phyloP scores from a whole-genome alignment of 2,113 vertebrate species.

The Anarhynchus alexandrinus region DNA sequence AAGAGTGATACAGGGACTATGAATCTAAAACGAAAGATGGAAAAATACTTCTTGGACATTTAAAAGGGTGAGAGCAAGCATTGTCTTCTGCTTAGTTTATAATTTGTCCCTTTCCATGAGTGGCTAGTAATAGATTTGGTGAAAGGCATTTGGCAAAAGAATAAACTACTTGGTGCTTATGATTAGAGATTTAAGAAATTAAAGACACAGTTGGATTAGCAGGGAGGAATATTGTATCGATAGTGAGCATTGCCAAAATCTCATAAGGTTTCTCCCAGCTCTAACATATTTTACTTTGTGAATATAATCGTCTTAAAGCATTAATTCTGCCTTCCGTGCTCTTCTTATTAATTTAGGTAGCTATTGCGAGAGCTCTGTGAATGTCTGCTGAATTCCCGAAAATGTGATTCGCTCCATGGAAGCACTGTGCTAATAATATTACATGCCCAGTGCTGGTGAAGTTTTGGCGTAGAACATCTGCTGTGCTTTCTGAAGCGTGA shows the following conservation, averaged over 20 bases:
- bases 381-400: background rate
- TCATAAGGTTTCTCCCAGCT: background rate
- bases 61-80: background rate
- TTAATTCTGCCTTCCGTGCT: conserved; percentile 30
- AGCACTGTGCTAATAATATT: conserved; percentile 34
- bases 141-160: background rate
- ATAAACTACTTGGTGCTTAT: background rate
- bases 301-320: conserved; percentile 29
- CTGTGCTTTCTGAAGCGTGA: background rate
- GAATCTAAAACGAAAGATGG: background rate
- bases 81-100: background rate
- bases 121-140: background rate
- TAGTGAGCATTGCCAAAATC: background rate
- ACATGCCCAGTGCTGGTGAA: background rate
- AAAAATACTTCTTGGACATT: background rate
- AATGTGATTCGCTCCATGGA: background rate
- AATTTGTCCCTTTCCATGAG: background rate
- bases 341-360: conserved; percentile 21
- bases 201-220: background rate
- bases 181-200: conserved; percentile 6
- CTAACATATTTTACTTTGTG: conserved; percentile 16
- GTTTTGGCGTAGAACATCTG: conserved; percentile 7
- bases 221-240: background rate
- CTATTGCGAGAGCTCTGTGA: background rate
- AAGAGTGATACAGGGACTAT: background rate